Base-by-base conservation (phyloP, 1,140 invertebrate genomes). In the Onthophagus taurus region DNA sequence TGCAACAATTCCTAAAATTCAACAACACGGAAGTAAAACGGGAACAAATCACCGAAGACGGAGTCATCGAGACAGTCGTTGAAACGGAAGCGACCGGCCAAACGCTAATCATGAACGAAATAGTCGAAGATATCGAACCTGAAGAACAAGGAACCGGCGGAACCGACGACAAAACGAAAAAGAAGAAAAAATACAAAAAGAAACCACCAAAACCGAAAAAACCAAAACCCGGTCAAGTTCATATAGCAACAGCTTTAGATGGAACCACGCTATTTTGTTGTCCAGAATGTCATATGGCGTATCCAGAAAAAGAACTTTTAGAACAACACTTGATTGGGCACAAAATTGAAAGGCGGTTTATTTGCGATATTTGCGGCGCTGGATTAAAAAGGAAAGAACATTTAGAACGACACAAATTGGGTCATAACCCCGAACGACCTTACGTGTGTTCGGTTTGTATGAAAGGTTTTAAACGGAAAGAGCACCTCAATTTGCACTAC, bases 341-440 rank as follows among this genome's bases (percentile, higher is more conserved):
- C 55, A 83, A 85, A 60, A 83, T 85, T 31, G 83, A 85, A 56
- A 69, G 83, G 53, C 67, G 83, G 45, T 76, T 75, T 42, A 74
- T 65, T 31, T 76, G 72, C 48, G 72, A 75, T 50, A 74, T 75
- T 17, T 75, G 73, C 51, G 74, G 72, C n/a, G 72, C 69, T 45
- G 83, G 81, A 2, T 58, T 87, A 19, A 87, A 87, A 53, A 73
- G 83, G 5, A 85, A 85, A 58, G 83, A 87, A 59, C 83, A 87
- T 63, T 61, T 87, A 23, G 82, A 85, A 58, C 64, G 83, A 37
- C 83, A 87, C 58, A 85, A 85, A 59, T 63, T 84, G 19, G 82
- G 81, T 2, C 83, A 85, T 59, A 85, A 82, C 65, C 81, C 82
- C 0, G 83, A 85, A 55, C 68, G 83, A 53, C 83, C 83, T 1